Percentiles rank a stretch among this genome's conserved stretches.
These are phyloP conservation scores for Gila orcuttii DNA, from an alignment of 2,113 vertebrate genomes.

Conservation along the genomic window DNA sequence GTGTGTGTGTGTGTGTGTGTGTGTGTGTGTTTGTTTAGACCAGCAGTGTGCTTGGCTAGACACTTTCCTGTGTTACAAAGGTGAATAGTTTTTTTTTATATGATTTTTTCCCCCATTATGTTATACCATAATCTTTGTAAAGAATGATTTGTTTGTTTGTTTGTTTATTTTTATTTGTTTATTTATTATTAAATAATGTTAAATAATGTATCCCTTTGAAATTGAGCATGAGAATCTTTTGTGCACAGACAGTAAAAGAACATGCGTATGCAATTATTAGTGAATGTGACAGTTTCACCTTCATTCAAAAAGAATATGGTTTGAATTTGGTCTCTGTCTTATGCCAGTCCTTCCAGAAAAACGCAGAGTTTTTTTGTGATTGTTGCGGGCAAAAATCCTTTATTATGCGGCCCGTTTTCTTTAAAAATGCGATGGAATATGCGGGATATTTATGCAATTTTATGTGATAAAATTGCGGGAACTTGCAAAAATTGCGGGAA, in stretches of 20 bases:
- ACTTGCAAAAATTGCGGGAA: too few relatives aligned
- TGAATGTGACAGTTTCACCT: background rate
- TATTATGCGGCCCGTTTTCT: too few relatives aligned
- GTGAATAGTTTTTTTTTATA: too few relatives aligned
- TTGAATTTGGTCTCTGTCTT: background rate
- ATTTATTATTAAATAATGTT: background rate
- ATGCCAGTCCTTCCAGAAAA: too few relatives aligned
- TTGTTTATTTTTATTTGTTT: background rate
- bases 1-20: slow-evolving; percentile 24
- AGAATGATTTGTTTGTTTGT: background rate
- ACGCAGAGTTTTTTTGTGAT: too few relatives aligned
- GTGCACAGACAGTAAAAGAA: background rate
- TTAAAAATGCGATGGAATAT: too few relatives aligned
- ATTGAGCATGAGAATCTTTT: background rate
- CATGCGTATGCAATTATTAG: background rate
- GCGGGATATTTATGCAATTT: too few relatives aligned
- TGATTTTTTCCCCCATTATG: background rate
- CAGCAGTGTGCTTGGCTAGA: background rate
- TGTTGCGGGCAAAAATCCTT: too few relatives aligned
- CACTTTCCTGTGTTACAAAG: too few relatives aligned
- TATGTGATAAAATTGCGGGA: too few relatives aligned
- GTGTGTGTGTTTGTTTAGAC: slow-evolving; percentile 19
- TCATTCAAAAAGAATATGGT: background rate
- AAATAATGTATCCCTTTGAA: background rate
- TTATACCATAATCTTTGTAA: background rate